These are phyloP conservation scores for Petrolisthes manimaculis DNA, from an alignment of 2,888 invertebrate species.

Conservation along the genomic window DNA sequence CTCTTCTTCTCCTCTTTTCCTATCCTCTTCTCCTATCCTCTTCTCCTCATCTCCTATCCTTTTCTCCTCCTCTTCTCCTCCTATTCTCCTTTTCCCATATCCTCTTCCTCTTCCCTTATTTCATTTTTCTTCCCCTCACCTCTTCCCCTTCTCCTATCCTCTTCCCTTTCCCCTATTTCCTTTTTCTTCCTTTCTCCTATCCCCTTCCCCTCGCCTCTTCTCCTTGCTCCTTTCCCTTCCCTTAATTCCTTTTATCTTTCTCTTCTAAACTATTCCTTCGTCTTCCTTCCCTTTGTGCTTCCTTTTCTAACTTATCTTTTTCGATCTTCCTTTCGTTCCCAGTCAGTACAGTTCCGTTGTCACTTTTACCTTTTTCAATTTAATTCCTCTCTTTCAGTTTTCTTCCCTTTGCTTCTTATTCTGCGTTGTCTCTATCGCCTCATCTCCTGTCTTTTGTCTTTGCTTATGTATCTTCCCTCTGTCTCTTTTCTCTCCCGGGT, in stretches of 20 bases:
- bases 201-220: background rate
- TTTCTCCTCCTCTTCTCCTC: too few species aligned
- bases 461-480: too few species aligned
- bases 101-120: too few species aligned
- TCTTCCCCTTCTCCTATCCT: too few species aligned
- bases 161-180: too few species aligned
- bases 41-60: too few species aligned
- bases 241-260: background rate
- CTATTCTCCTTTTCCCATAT: too few species aligned
- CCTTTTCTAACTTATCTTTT: background rate
- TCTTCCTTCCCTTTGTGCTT: background rate
- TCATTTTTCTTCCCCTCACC: too few species aligned
- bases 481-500: background rate
- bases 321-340: background rate
- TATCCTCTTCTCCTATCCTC: background rate
- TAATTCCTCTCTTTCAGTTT: background rate
- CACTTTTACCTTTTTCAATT: background rate
- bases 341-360: background rate
- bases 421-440: too few species aligned
- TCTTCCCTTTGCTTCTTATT: too few species aligned
- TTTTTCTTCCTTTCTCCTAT: too few species aligned
- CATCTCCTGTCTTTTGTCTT: too few species aligned
- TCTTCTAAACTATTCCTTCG: background rate
- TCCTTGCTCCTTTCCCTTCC: background rate
- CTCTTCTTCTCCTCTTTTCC: background rate